phyloP scores from a whole-genome alignment of 2,113 vertebrate species.

The Corvus hawaiiensis region DNA sequence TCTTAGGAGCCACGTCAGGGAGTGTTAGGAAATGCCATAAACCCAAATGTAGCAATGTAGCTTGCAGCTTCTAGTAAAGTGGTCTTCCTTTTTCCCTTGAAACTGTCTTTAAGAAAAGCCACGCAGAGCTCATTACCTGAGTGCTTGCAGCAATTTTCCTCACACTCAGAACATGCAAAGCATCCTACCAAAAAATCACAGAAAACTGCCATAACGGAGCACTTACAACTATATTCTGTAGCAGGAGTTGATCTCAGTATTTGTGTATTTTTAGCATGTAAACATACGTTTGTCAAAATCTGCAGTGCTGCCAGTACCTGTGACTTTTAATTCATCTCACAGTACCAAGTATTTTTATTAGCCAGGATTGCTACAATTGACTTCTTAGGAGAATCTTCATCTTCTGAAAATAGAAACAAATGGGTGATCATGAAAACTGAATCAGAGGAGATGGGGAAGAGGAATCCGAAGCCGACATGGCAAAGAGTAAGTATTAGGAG shows the following conservation, averaged over 20 bases:
- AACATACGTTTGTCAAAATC: not conserved
- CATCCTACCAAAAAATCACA: not conserved
- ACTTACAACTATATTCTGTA: not conserved
- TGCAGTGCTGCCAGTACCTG: not conserved
- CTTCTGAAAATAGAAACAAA: slow-evolving; percentile 33
- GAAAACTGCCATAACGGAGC: not conserved
- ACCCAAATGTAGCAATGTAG: not conserved
- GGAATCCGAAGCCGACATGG: not conserved
- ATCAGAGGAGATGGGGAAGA: not conserved
- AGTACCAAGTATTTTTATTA: not conserved
- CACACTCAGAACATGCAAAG: not conserved
- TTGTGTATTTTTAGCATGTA: not conserved
- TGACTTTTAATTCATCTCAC: not conserved
- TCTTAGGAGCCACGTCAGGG: not conserved
- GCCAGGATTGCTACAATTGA: not conserved
- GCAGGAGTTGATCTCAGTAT: not conserved
- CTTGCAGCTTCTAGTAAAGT: not conserved
- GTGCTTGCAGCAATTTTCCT: not conserved
- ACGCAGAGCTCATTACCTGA: not conserved
- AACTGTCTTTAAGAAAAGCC: not conserved
- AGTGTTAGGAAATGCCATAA: not conserved
- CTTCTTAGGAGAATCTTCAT: not conserved
- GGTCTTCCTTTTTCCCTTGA: not conserved
- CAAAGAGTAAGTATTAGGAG: not conserved
- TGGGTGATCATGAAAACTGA: not conserved